These are phyloP conservation scores for Casuarius casuarius DNA, from an alignment of 2,113 vertebrate species.

Conservation along the genomic window DNA sequence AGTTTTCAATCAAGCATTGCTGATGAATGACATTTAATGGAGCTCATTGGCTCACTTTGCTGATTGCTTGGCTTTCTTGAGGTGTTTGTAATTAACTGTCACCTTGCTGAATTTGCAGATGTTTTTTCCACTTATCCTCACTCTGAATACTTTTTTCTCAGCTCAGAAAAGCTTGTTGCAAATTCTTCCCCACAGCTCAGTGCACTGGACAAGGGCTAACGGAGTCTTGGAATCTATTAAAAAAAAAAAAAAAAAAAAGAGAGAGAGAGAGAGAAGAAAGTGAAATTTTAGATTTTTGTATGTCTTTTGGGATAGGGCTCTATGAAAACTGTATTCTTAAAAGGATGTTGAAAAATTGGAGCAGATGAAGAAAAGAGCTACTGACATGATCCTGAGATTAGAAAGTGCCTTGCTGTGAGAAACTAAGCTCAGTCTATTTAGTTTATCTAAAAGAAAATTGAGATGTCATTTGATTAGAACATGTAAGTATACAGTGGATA, in stretches of 20 bases:
- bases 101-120: neutral
- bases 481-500: neutral
- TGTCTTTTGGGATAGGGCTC: neutral
- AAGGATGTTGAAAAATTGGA: neutral
- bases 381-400: neutral
- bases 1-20: neutral
- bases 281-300: neutral
- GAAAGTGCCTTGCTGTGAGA: neutral
- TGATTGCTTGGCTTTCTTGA: neutral
- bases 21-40: neutral
- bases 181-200: neutral
- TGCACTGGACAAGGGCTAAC: neutral
- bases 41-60: neutral
- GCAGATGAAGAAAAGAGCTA: neutral
- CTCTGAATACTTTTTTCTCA: neutral
- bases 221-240: neutral
- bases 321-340: neutral
- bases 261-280: neutral
- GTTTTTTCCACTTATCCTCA: neutral
- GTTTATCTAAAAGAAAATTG: neutral
- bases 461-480: neutral
- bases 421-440: neutral
- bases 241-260: neutral
- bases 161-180: neutral
- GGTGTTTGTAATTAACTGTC: neutral